Conservation (phyloP, 2,888 invertebrate species). For the Chrysolina oricalcia region DNA sequence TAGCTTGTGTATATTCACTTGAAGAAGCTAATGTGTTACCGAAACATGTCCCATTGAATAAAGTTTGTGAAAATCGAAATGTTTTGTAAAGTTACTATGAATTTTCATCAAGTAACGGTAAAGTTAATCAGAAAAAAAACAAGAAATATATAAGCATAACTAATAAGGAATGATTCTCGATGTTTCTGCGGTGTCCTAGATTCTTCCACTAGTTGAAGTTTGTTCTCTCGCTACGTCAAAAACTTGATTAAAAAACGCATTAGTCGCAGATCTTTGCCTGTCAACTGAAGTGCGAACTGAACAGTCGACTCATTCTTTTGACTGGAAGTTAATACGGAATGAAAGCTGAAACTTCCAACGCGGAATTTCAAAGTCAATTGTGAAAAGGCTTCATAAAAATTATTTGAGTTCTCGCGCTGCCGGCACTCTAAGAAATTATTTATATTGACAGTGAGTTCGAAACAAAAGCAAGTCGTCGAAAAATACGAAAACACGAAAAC, state of each 20-base stretch:
- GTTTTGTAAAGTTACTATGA: too few species aligned
- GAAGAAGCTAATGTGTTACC: too few species aligned
- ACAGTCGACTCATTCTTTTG: neutral
- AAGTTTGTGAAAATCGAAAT: too few species aligned
- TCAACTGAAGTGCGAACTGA: neutral
- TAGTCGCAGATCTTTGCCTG: neutral
- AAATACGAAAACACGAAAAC: conserved; percentile 4
- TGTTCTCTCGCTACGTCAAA: too few species aligned
- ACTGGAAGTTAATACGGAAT: neutral
- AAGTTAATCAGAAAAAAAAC: too few species aligned
- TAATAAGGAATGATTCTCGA: too few species aligned
- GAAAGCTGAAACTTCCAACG: neutral
- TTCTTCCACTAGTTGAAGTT: too few species aligned
- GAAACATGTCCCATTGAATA: too few species aligned
- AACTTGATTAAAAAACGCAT: neutral
- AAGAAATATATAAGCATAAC: too few species aligned
- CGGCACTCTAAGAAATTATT: conserved; percentile 19
- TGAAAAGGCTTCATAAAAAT: neutral
- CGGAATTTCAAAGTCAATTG: neutral
- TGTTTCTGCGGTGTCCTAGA: too few species aligned
- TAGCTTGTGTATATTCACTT: too few species aligned
- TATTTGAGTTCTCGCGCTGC: neutral
- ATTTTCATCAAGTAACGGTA: too few species aligned
- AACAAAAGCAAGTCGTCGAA: conserved; percentile 3
- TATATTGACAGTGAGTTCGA: conserved; percentile 13